These are phyloP conservation scores for Synodontis membranacea DNA, from an alignment of 2,113 vertebrate species.

Conservation along the genomic window DNA sequence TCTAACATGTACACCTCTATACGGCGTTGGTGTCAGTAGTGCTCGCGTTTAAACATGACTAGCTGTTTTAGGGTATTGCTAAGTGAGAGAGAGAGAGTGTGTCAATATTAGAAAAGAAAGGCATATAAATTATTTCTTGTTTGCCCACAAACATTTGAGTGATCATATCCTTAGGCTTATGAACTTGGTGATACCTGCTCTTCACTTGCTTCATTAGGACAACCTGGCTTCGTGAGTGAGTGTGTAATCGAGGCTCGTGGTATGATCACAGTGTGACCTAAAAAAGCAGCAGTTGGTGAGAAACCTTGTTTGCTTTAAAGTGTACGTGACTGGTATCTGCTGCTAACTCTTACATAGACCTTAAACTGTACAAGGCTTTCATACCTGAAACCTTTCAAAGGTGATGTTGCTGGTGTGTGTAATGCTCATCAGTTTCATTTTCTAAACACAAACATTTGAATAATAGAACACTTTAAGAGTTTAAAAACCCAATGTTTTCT, in stretches of 20 bases:
- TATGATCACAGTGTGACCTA: slow-evolving; percentile 14
- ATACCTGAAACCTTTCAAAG: no score
- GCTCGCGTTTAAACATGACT: neutral
- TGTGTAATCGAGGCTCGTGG: slow-evolving; percentile 34
- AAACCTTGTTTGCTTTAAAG: neutral
- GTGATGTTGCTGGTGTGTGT: no score
- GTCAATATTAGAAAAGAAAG: slow-evolving; percentile 32
- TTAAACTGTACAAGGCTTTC: neutral
- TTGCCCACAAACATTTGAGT: slow-evolving; percentile 38
- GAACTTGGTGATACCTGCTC: slow-evolving; percentile 23
- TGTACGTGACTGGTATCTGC: neutral
- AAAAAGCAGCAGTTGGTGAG: neutral
- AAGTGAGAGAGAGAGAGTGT: neutral
- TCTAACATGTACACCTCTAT: neutral
- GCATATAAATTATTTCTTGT: slow-evolving; percentile 39
- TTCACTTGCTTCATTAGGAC: slow-evolving; percentile 34
- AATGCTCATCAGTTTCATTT: no score
- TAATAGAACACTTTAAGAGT: no score
- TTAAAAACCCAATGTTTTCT: no score
- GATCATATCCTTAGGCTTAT: slow-evolving; percentile 24
- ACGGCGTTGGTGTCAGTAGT: neutral
- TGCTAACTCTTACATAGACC: neutral
- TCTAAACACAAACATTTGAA: no score
- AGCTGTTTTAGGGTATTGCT: neutral
- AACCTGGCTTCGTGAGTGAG: slow-evolving; percentile 32